Conservation (phyloP, 2,888 invertebrate genomes). For the Drosophila setosimentum region DNA sequence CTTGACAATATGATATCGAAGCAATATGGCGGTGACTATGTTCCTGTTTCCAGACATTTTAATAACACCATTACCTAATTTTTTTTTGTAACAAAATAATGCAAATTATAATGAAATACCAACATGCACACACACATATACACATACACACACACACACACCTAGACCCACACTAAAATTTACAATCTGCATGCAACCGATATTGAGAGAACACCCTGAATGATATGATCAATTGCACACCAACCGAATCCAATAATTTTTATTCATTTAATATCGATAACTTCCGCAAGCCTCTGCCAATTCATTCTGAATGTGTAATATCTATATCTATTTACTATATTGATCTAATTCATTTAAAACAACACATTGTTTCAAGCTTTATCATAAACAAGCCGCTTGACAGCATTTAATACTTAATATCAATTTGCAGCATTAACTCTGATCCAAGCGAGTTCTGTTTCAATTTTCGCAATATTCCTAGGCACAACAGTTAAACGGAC, state of each 20-base stretch:
- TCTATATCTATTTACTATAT: not conserved
- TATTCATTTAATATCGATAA: conserved; percentile 15
- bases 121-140: conserved; percentile 29
- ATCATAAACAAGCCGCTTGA: conserved; percentile 28
- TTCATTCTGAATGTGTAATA: conserved; percentile 16
- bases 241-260: conserved; percentile 25
- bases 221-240: conserved; percentile 13
- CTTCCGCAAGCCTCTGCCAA: conserved; percentile 13
- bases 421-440: conserved; percentile 2
- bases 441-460: not conserved
- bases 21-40: conserved; percentile 86
- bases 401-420: not conserved
- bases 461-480: not conserved
- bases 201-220: conserved; percentile 25
- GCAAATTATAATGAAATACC: conserved; percentile 51
- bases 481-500: not conserved
- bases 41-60: conserved; percentile 66
- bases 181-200: conserved; percentile 45
- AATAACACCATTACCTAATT: conserved; percentile 49
- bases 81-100: conserved; percentile 40
- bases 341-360: conserved; percentile 25
- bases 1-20: conserved; percentile 80
- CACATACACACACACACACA: conserved; percentile 15
- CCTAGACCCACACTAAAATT: conserved; percentile 26
- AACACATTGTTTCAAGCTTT: conserved; percentile 28